Conservation (phyloP, 23 tunicate species). For the Ascidia mentula region DNA sequence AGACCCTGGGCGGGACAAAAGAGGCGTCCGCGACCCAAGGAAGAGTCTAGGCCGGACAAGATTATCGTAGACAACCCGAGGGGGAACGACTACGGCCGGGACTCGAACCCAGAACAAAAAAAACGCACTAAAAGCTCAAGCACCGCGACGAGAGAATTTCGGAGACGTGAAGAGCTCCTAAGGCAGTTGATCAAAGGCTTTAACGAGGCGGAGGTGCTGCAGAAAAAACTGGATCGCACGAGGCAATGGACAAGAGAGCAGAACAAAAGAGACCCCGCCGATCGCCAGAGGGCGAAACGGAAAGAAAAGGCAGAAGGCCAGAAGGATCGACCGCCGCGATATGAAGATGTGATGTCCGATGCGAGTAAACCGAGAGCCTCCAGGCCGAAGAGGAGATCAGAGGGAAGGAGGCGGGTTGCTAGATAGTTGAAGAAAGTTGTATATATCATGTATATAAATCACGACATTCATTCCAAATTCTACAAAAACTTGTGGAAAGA, state of each 20-base stretch:
- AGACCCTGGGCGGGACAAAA: neutral
- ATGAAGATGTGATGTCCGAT: constrained; percentile 14
- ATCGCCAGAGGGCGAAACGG: neutral
- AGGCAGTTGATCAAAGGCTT: constrained; percentile 6
- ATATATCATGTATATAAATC: neutral
- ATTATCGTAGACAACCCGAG: constrained; percentile 5
- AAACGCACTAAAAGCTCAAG: neutral
- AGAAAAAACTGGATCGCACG: constrained; percentile 19
- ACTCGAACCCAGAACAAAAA: neutral
- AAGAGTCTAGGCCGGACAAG: neutral
- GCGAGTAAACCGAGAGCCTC: neutral
- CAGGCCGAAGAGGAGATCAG: neutral
- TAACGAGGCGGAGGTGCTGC: constrained; percentile 20
- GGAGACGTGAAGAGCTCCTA: constrained; percentile 10
- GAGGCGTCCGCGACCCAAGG: neutral
- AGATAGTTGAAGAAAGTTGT: neutral
- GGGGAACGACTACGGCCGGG: neutral
- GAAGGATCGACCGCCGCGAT: neutral
- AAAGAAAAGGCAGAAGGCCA: neutral
- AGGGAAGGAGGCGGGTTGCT: neutral
- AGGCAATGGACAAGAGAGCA: constrained; percentile 12
- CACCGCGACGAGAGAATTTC: neutral
- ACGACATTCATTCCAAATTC: too few species aligned
- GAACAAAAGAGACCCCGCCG: neutral
- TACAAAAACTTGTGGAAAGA: too few species aligned